These are phyloP conservation scores for Elysia crispata DNA, from an alignment of 2,888 invertebrate species.

Conservation along the genomic window DNA sequence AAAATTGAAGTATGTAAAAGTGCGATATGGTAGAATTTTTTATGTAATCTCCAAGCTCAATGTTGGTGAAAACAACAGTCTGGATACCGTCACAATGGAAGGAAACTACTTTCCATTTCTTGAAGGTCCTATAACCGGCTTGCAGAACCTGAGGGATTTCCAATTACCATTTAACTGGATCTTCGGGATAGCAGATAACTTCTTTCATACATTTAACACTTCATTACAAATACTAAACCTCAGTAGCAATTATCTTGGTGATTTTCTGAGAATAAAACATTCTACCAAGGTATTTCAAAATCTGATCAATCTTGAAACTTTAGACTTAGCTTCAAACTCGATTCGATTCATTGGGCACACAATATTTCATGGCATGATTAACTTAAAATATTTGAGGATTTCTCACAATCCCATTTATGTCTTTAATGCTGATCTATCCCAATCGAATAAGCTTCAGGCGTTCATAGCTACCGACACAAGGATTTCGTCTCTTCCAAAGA, in stretches of 20 bases:
- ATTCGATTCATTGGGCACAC: background rate
- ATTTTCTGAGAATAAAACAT: background rate
- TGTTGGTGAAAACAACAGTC: background rate
- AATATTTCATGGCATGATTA: background rate
- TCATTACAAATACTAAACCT: constrained; percentile 26
- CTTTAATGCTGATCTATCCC: constrained; percentile 13
- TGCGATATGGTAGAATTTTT: background rate
- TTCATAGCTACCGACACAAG: background rate
- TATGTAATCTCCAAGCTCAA: constrained; percentile 2
- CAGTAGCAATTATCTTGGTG: constrained; percentile 7
- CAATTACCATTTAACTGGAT: background rate
- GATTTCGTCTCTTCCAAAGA: background rate
- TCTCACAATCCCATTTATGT: background rate
- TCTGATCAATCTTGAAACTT: background rate
- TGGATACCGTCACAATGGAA: background rate
- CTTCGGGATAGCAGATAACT: background rate
- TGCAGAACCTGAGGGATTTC: background rate
- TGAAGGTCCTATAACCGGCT: constrained; percentile 17
- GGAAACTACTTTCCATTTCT: background rate
- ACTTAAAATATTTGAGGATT: background rate
- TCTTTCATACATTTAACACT: constrained; percentile 18
- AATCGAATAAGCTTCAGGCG: background rate
- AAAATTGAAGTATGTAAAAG: background rate
- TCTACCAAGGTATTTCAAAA: background rate
- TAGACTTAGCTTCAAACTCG: background rate